Conservation (phyloP, 2,113 vertebrate genomes). For the Podilymbus podiceps region DNA sequence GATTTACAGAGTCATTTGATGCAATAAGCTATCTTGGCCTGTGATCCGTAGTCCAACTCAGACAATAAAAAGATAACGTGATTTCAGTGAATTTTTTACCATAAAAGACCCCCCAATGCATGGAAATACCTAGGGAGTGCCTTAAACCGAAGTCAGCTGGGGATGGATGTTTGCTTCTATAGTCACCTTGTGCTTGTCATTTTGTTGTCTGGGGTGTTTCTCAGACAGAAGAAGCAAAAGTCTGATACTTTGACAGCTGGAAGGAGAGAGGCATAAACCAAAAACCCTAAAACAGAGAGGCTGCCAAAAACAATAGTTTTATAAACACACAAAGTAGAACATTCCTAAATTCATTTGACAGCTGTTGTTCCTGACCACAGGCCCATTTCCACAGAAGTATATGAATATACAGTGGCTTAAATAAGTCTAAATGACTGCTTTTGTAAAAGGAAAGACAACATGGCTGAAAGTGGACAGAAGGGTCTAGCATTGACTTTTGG, state of each 20-base stretch:
- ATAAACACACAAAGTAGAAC: background rate
- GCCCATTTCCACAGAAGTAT: background rate
- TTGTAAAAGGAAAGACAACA: background rate
- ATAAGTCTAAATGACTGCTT: background rate
- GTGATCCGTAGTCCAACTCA: background rate
- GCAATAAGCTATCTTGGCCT: background rate
- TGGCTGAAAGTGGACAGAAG: background rate
- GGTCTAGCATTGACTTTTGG: background rate
- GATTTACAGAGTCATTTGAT: background rate
- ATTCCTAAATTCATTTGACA: background rate
- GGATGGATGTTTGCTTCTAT: background rate
- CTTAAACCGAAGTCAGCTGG: background rate
- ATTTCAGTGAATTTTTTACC: background rate
- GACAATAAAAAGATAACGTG: background rate
- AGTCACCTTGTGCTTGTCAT: background rate
- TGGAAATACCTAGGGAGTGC: background rate
- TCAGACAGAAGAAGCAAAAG: background rate
- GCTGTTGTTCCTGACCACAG: background rate
- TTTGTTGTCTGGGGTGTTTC: background rate
- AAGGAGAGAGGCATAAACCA: background rate
- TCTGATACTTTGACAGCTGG: background rate
- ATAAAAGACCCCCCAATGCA: background rate
- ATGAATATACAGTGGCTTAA: background rate
- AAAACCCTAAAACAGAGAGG: background rate
- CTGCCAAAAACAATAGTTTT: background rate